Conservation (phyloP, 2,113 vertebrate species). For the Tenrec ecaudatus region DNA sequence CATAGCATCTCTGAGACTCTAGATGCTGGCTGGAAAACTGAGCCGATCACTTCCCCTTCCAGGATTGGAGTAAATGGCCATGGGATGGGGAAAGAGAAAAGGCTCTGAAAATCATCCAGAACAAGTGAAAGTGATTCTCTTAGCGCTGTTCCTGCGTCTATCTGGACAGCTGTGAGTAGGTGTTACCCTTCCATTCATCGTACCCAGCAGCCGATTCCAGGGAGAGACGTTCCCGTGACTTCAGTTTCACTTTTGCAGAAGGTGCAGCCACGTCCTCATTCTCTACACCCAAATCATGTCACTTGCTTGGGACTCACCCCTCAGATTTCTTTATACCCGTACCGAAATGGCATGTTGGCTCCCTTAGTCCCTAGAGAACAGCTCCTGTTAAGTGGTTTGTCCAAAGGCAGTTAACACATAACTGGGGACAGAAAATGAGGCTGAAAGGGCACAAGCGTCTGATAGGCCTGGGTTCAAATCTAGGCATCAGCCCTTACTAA, state of each 20-base stretch:
- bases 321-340: neutral
- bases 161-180: neutral
- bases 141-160: neutral
- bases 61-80: neutral
- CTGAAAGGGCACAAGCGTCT: neutral
- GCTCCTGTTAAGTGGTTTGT: neutral
- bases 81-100: neutral
- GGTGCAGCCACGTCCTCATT: neutral
- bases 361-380: neutral
- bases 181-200: neutral
- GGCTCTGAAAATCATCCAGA: neutral
- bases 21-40: neutral
- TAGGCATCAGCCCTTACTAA: neutral
- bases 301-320: neutral
- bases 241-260: neutral
- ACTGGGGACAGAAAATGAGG: neutral
- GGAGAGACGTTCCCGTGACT: neutral
- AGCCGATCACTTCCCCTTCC: neutral
- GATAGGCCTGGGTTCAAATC: neutral
- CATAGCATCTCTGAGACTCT: neutral
- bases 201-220: neutral
- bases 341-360: no score
- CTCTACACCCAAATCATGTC: neutral
- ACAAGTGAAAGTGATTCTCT: neutral
- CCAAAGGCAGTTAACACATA: neutral